Base-by-base conservation (phyloP, 2,888 invertebrate species). In the Ichneumoninae sp. region DNA sequence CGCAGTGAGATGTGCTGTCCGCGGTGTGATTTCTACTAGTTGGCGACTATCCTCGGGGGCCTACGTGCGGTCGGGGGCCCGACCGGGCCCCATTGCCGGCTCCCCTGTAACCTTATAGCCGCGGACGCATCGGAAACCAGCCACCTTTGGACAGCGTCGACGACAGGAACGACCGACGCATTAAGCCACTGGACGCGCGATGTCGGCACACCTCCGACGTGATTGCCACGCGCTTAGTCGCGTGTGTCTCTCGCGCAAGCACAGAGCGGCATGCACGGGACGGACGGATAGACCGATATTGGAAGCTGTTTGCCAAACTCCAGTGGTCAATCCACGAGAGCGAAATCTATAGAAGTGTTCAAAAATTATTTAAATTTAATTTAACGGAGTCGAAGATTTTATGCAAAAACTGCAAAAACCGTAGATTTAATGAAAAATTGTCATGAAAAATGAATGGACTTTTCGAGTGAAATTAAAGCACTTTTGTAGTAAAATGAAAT, bases 11-110 rank as follows among this genome's bases (percentile, higher is more conserved):
- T 84, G 77, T 65, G 76, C 68, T 54, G 62, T 62, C 70, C n/a
- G 52, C 75, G 44, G 3, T 54, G 47, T 80, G 82, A 82, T 85
- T 86, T 86, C 77, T 75, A 40, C 68, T 81, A 47, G 36, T 84
- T 75, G 44, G 80, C 47, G 50, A 74, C 81, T 81, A 57, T 54
- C 77, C 40, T 57, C 62, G 65, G 74, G 68, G 66, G 30, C 60
- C 50, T 19, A 77, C 66, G 70, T 82, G 84, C 52, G 79, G 84
- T 84, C 66, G 69, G 33, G 33, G 33, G 36, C 74, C 16, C 60
- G 19, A 13, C 66, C 13, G 33, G 44, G 57, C 10, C 57, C 44
- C 40, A 19, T 57, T 22, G 44, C 60, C 30, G 16, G 72, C 81
- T 74, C 71, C 78, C 62, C 52, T 66, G 75, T 82, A 84, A 84